These are phyloP conservation scores for Syngnathus rostellatus DNA, from an alignment of 2,797 vertebrate genomes.

Conservation along the genomic window DNA sequence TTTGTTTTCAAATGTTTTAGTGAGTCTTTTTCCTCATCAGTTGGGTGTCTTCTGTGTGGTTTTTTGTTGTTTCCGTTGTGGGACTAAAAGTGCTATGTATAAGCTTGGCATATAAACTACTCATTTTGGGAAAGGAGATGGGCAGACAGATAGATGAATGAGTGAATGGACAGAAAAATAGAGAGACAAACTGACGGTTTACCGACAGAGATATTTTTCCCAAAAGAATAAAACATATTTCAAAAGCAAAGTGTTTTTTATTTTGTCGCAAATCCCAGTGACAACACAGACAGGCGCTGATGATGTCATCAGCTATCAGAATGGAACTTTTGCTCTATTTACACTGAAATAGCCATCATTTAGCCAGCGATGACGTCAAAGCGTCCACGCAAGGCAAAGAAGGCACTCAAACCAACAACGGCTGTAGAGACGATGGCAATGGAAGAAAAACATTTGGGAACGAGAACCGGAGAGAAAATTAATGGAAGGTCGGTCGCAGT, in stretches of 20 bases:
- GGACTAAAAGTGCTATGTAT: background rate
- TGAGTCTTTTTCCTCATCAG: background rate
- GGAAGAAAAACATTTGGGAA: background rate
- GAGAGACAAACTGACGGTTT: background rate
- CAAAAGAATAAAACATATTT: background rate
- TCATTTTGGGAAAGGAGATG: background rate
- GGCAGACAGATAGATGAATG: background rate
- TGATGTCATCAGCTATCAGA: background rate
- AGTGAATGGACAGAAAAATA: background rate
- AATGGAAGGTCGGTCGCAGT: background rate
- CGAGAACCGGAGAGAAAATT: background rate
- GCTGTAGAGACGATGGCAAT: background rate
- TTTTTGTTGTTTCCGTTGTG: background rate
- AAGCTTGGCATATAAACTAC: background rate
- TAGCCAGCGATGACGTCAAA: background rate
- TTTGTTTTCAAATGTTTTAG: background rate
- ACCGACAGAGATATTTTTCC: too few relatives aligned
- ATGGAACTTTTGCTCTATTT: background rate
- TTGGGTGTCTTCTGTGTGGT: background rate
- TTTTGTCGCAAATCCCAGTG: constrained; percentile 8
- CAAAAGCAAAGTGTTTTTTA: constrained; percentile 6
- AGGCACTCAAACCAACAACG: background rate
- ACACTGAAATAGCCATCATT: background rate
- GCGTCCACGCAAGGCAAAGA: background rate
- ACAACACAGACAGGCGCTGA: constrained; percentile 3